Evolutionary conservation across 2,888 invertebrate species (phyloP), one percentile per base, ranked within the genome.

Genomic region (Phlogophora meticulosa): DNA sequence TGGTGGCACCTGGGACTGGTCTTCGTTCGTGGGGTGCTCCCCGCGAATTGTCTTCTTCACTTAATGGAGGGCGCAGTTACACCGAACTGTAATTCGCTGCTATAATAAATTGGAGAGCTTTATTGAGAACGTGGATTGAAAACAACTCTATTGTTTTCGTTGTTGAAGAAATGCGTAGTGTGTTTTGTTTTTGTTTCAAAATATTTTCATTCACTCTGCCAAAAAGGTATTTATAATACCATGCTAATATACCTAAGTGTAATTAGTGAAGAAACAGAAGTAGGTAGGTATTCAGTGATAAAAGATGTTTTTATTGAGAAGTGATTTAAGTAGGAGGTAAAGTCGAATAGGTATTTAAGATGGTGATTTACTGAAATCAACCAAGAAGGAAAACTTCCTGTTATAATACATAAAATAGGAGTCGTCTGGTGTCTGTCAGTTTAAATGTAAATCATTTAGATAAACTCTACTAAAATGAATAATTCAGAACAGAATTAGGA

Each of bases 1-100:
- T 89, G 89, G 91, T 84, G 82, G 89, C 93, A 93, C 91, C 93
- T 93, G 93, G 87, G 92, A 85, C 90, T 82, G 74, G 76, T 73
- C 84, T 87, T 85, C 85, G 85, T 86, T 81, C 81, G 78, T 78
- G 60, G 67, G 67, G 74, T 84, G 62, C 82, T 84, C 80, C 76
- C 82, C 82, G 84, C 85, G 87, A 91, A 90, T 90, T 90, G 82
- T 88, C 88, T 88, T 85, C 83, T 85, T 84, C 82, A 76, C 78
- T 87, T 89, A 89, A 88, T 84, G 79, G 84, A 68, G 73, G 77
- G 66, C 58, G 73, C 61, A 79, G 79, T 88, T 82, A 84, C 84
- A 86, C 84, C 78, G 80, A 65, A 58, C 63, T 63, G 84, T 82
- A 84, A 78, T 71, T 75, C 5, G 38, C 28, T 58, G 43, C 42